Evolutionary conservation across 2,797 vertebrate species (phyloP).

Genomic region (Oryzias sinensis): DNA sequence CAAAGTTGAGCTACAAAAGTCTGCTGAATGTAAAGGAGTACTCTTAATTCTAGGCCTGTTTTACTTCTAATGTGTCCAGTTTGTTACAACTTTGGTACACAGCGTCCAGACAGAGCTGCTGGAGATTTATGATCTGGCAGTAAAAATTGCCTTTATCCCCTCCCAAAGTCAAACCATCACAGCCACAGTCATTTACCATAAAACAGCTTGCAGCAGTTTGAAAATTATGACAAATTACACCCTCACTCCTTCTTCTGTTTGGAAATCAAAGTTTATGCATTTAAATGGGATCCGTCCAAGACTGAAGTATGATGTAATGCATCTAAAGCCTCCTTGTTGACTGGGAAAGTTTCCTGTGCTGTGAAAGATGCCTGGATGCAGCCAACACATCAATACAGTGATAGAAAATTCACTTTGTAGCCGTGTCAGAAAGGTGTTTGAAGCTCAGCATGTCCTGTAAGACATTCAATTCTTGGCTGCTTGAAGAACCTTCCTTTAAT

Average conservation of each 20-base stretch:
- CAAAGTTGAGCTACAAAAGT: constrained; percentile 6
- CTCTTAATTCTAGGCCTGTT: constrained; percentile 23
- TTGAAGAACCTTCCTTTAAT: constrained; percentile 41
- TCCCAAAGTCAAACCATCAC: constrained; percentile 55
- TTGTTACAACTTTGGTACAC: constrained; percentile 40
- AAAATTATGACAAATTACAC: constrained; percentile 59
- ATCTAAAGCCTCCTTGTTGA: constrained; percentile 37
- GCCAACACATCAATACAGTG: constrained; percentile 40
- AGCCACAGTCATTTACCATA: constrained; percentile 61
- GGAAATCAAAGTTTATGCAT: constrained; percentile 68
- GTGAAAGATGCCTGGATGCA: constrained; percentile 29
- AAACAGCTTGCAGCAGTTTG: constrained; percentile 49
- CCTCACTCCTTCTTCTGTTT: constrained; percentile 33
- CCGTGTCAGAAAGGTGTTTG: constrained; percentile 52
- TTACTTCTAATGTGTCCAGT: constrained; percentile 40
- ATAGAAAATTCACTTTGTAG: constrained; percentile 70
- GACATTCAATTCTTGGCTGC: constrained; percentile 37
- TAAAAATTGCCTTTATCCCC: constrained; percentile 58
- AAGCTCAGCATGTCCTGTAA: constrained; percentile 43
- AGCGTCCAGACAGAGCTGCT: constrained; percentile 32
- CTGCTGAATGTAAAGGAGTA: constrained; percentile 46
- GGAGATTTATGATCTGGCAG: constrained; percentile 57
- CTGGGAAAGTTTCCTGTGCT: constrained; percentile 40
- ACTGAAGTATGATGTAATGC: constrained; percentile 44
- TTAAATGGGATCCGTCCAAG: constrained; percentile 60